phyloP scores from a whole-genome alignment of 2,113 vertebrate genomes.

The Burhinus oedicnemus region DNA sequence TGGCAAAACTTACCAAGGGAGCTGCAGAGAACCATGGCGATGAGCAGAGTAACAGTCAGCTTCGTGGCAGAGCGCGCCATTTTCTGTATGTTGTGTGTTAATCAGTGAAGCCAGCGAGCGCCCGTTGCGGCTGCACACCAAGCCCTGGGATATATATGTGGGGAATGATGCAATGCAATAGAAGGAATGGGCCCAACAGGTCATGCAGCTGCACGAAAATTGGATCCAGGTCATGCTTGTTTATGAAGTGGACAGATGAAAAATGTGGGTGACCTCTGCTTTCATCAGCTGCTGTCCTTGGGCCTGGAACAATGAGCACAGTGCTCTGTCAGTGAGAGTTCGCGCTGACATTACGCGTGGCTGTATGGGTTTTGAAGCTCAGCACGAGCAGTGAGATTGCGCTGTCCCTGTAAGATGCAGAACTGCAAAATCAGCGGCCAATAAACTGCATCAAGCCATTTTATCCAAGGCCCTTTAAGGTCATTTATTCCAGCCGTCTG shows the following conservation, averaged over 20 bases:
- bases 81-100: accelerated
- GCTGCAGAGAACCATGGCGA: background rate
- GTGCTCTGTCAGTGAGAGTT: background rate
- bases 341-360: background rate
- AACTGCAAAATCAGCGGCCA: background rate
- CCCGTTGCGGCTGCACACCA: background rate
- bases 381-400: background rate
- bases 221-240: background rate
- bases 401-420: background rate
- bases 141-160: background rate
- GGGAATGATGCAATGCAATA: accelerated
- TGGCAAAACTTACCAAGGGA: background rate
- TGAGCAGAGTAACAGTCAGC: background rate
- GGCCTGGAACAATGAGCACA: accelerated
- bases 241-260: background rate
- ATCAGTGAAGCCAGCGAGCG: background rate
- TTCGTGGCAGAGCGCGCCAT: background rate
- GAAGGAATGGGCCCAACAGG: background rate
- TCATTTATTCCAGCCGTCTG: background rate
- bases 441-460: accelerated
- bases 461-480: background rate
- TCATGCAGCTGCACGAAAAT: background rate
- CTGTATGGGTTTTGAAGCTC: accelerated
- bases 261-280: background rate
- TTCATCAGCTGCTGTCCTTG: background rate